Evolutionary conservation across 2,113 vertebrate genomes (phyloP).

Genomic region (Gadus macrocephalus): DNA sequence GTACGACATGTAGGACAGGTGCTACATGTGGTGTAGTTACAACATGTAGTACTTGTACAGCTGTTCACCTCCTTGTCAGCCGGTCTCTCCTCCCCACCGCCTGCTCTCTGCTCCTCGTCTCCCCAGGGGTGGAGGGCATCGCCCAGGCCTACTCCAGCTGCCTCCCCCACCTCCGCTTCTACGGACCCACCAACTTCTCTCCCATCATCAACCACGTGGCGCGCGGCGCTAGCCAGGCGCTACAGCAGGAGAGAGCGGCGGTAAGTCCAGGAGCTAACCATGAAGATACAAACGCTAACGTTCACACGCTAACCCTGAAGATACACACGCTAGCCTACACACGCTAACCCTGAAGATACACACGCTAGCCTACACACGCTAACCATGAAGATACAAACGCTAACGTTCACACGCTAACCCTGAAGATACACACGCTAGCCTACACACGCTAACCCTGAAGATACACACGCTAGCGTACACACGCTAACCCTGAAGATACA

Average conservation of each 20-base stretch:
- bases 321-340: too few relatives aligned
- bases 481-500: too few relatives aligned
- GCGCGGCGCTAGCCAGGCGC: constrained; percentile 89
- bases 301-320: too few relatives aligned
- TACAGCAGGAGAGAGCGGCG: constrained; percentile 84
- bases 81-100: not conserved
- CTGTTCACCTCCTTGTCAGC: not conserved
- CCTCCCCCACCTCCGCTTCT: constrained; percentile 95
- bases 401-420: too few relatives aligned
- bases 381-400: too few relatives aligned
- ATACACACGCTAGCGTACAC: too few relatives aligned
- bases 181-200: constrained; percentile 95
- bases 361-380: too few relatives aligned
- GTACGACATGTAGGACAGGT: too few relatives aligned
- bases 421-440: too few relatives aligned
- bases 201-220: constrained; percentile 96
- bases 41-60: not conserved
- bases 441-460: too few relatives aligned
- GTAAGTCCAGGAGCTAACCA: constrained; percentile 69
- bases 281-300: too few relatives aligned
- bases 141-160: constrained; percentile 91
- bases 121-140: constrained; percentile 91
- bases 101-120: constrained; percentile 3
- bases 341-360: too few relatives aligned
- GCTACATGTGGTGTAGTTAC: not conserved